Conservation (phyloP, 2,888 invertebrate genomes). For the Leucophenga maculata region DNA sequence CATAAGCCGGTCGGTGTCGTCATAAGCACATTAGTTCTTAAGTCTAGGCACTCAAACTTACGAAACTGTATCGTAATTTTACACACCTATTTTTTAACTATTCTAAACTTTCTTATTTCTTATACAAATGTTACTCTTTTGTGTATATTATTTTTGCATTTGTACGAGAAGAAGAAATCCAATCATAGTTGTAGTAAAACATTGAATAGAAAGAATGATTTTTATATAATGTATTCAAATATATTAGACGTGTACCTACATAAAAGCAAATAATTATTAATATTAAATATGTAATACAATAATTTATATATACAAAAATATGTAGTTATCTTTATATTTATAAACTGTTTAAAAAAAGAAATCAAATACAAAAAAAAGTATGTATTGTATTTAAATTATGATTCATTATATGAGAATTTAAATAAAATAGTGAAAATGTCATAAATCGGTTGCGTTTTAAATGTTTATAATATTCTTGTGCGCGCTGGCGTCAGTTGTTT, state of each 20-base stretch:
- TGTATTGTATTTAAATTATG: no score
- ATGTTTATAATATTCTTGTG: no score
- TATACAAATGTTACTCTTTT: background rate
- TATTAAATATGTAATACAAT: background rate
- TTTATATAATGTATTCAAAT: conserved; percentile 6
- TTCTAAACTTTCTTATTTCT: background rate
- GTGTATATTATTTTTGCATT: conserved; percentile 16
- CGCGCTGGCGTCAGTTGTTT: no score
- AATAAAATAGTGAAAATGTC: no score
- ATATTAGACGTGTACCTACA: conserved; percentile 11
- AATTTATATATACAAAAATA: background rate
- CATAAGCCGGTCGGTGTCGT: no score
- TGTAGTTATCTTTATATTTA: background rate
- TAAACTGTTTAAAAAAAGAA: background rate
- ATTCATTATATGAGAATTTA: no score
- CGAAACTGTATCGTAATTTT: no score
- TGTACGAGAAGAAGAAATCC: conserved; percentile 14
- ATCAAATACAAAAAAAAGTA: background rate
- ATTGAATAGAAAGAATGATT: conserved; percentile 7
- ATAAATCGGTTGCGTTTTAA: no score
- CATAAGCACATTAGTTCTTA: no score
- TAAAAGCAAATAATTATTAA: conserved; percentile 4
- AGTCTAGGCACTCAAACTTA: no score
- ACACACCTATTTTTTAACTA: background rate
- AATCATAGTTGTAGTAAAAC: background rate